phyloP scores from a whole-genome alignment of 2,797 vertebrate species.

The Poecilia gillii region DNA sequence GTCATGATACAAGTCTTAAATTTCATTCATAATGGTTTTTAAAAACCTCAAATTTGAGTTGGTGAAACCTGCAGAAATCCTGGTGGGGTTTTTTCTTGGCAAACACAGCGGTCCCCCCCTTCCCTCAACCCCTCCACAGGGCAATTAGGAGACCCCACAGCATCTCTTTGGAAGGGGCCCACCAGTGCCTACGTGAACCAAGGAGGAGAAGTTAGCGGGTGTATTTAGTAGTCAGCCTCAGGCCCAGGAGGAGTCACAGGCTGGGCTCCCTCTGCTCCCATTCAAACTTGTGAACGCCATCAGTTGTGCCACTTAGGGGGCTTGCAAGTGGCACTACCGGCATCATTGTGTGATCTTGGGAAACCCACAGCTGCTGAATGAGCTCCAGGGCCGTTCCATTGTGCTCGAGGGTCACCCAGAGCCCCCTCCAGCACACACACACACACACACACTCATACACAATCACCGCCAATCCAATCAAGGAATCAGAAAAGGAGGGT shows the following conservation, averaged over 20 bases:
- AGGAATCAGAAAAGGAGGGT: constrained; percentile 53
- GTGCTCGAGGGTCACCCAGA: constrained; percentile 74
- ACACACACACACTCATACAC: constrained; percentile 38
- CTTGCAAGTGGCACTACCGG: constrained; percentile 81
- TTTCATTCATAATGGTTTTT: too few relatives aligned
- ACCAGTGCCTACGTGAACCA: constrained; percentile 74
- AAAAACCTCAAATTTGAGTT: too few relatives aligned
- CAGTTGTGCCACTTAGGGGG: constrained; percentile 81
- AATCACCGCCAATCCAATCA: constrained; percentile 68
- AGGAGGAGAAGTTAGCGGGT: constrained; percentile 75
- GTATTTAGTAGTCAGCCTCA: constrained; percentile 77
- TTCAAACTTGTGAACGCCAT: constrained; percentile 83
- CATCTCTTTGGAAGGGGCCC: constrained; percentile 60
- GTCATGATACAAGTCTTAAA: too few relatives aligned
- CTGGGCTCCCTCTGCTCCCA: constrained; percentile 65
- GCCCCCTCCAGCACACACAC: constrained; percentile 50
- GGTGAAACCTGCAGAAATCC: too few relatives aligned
- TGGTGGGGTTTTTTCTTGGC: constrained; percentile 33
- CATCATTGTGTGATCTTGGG: constrained; percentile 88
- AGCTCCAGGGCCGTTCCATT: constrained; percentile 78
- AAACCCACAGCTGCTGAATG: constrained; percentile 89
- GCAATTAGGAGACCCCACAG: constrained; percentile 75
- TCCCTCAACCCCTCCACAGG: constrained; percentile 43
- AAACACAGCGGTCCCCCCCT: constrained; percentile 32
- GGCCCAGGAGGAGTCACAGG: constrained; percentile 55